A percentile compares a stretch with the other conserved stretches of the same genome.
These are phyloP conservation scores for Climacteris rufus DNA, from an alignment of 2,113 vertebrate species.

Conservation along the genomic window DNA sequence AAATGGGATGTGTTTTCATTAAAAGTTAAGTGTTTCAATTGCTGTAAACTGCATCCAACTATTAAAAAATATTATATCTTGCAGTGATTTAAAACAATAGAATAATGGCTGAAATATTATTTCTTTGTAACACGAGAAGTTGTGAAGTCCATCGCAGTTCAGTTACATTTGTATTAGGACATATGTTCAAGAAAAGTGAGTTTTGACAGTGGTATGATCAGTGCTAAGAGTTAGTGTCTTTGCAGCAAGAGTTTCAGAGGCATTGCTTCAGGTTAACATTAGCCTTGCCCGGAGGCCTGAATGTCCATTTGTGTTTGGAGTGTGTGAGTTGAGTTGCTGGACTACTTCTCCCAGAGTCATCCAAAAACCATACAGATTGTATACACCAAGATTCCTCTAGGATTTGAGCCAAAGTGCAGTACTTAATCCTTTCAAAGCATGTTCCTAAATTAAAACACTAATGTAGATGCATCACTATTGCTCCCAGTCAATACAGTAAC, in stretches of 20 bases:
- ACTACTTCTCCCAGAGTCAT: not conserved
- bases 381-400: not conserved
- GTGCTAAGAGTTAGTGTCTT: not conserved
- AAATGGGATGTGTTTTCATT: not conserved
- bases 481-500: not conserved
- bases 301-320: not conserved
- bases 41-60: not conserved
- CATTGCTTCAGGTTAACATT: not conserved
- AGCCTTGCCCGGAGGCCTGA: not conserved
- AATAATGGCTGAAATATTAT: not conserved
- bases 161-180: not conserved
- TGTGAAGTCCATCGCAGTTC: not conserved
- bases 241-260: not conserved
- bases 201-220: not conserved
- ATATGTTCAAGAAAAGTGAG: not conserved
- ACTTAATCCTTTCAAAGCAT: not conserved
- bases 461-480: not conserved
- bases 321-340: not conserved
- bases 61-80: not conserved
- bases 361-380: not conserved
- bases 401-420: not conserved
- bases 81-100: not conserved
- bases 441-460: not conserved
- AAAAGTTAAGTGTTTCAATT: not conserved
- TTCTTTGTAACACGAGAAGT: not conserved